Percentiles rank a stretch among this genome's conserved stretches.
These are phyloP conservation scores for Synergus gifuensis DNA, from an alignment of 2,888 invertebrate genomes.

Conservation along the genomic window DNA sequence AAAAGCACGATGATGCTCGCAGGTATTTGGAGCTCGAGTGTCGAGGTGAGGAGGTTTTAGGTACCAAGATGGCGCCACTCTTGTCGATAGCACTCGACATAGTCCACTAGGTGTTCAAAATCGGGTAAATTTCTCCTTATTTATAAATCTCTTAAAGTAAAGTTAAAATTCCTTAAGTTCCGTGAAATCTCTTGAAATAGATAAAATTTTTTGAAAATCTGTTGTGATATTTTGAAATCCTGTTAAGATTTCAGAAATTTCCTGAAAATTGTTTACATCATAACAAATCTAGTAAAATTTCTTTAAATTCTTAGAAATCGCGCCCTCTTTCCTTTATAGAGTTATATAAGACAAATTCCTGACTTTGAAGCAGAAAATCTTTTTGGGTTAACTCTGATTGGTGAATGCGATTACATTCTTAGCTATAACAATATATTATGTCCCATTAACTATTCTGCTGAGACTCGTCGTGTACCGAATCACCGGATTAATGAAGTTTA, in stretches of 20 bases:
- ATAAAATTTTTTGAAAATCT: too few relatives aligned
- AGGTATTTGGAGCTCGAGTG: not conserved
- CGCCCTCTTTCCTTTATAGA: too few relatives aligned
- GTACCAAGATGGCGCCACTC: not conserved
- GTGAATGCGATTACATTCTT: not conserved
- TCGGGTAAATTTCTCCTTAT: not conserved
- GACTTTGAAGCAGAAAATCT: not conserved
- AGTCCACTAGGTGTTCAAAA: not conserved
- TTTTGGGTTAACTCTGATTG: not conserved
- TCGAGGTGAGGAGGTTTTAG: constrained; percentile 3
- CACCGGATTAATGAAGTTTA: constrained; percentile 35
- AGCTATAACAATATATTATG: constrained; percentile 18
- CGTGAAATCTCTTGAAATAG: too few relatives aligned
- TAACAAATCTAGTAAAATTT: too few relatives aligned
- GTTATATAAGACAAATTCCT: not conserved
- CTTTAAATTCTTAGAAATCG: too few relatives aligned
- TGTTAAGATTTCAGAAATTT: too few relatives aligned
- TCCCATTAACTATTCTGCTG: constrained; percentile 31
- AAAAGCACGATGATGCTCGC: constrained; percentile 7
- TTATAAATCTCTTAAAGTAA: not conserved
- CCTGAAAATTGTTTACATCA: too few relatives aligned
- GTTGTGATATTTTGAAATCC: too few relatives aligned
- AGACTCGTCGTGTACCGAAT: constrained; percentile 34
- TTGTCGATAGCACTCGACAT: not conserved
- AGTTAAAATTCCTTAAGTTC: not conserved